These are phyloP conservation scores for Sinosuthora webbiana DNA, from an alignment of 2,113 vertebrate genomes.

Conservation along the genomic window DNA sequence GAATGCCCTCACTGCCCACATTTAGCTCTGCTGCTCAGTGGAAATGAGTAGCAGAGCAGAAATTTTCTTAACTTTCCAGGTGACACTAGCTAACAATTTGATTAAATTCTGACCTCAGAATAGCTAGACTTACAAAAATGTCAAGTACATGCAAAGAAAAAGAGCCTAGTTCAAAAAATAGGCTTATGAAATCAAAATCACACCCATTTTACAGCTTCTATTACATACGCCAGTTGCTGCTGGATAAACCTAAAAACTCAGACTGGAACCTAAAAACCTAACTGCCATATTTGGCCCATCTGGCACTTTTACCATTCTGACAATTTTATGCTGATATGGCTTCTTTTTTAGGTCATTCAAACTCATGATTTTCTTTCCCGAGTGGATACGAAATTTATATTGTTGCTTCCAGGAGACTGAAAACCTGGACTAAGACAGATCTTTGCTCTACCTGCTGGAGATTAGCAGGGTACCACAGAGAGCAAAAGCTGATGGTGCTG, in stretches of 20 bases:
- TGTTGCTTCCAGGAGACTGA: slow-evolving; percentile 69
- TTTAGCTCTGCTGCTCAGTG: neutral
- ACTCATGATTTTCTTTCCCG: slow-evolving; percentile 7
- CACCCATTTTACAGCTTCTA: neutral
- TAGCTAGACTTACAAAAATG: neutral
- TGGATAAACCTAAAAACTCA: neutral
- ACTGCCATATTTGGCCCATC: neutral
- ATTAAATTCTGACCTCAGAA: neutral
- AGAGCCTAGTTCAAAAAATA: neutral
- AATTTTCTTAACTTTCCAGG: neutral
- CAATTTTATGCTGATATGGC: slow-evolving; percentile 44
- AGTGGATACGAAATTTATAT: slow-evolving; percentile 69
- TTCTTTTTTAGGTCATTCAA: slow-evolving; percentile 37
- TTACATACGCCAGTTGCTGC: neutral
- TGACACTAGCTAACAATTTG: neutral
- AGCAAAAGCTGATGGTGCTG: slow-evolving; percentile 62
- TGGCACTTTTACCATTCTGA: slow-evolving; percentile 36
- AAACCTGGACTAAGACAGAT: slow-evolving; percentile 70
- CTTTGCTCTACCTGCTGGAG: slow-evolving; percentile 72
- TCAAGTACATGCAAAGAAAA: neutral
- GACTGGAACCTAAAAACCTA: neutral
- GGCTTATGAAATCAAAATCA: neutral
- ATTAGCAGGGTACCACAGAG: slow-evolving; percentile 64
- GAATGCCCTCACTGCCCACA: neutral
- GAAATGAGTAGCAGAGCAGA: neutral